A percentile compares a stretch with the other conserved stretches of the same genome.
Evolutionary conservation across 2,797 vertebrate genomes (phyloP).

Genomic region (Spheniscus humboldti): DNA sequence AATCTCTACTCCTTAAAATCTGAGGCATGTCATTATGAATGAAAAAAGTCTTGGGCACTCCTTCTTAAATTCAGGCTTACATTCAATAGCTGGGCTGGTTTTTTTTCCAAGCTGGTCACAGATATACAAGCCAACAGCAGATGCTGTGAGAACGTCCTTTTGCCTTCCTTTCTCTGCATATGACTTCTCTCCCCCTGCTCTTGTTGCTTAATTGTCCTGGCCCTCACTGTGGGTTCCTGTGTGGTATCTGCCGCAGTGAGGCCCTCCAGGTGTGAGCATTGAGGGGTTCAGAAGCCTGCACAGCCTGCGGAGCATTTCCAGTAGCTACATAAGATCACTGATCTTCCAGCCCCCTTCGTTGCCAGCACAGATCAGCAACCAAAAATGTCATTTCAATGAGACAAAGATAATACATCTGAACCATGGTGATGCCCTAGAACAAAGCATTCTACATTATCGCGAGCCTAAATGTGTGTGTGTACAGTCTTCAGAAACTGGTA

Average conservation of each 20-base stretch:
- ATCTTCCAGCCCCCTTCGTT: neutral
- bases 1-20: neutral
- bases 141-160: neutral
- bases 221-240: too few relatives aligned
- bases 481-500: neutral
- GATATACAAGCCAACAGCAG: neutral
- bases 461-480: neutral
- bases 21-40: neutral
- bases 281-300: neutral
- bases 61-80: neutral
- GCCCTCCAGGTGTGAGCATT: neutral
- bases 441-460: neutral
- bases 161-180: neutral
- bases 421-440: neutral
- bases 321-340: neutral
- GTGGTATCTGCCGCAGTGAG: rapidly evolving
- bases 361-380: neutral
- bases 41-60: neutral
- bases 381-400: neutral
- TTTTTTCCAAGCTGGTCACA: neutral
- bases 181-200: neutral
- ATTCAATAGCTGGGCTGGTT: rapidly evolving
- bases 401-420: neutral
- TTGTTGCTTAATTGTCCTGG: neutral
- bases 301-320: neutral